Base-by-base conservation (phyloP, 2,888 invertebrate species). In the Oxytorus armatus region DNA sequence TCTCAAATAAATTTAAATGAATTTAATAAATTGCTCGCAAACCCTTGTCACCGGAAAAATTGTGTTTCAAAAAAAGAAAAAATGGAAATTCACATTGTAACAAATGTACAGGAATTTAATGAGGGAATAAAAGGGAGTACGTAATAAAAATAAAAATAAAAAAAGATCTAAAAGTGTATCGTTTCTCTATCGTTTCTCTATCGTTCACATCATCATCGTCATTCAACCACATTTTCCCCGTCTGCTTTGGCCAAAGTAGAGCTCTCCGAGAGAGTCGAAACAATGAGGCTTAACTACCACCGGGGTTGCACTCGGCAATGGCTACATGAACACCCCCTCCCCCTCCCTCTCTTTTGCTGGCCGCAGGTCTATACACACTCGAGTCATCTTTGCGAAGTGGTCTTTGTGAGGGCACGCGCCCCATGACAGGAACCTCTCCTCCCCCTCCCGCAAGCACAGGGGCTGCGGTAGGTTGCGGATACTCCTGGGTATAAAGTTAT, bases 321-420 rank as follows among this genome's bases (percentile, higher is more conserved):
- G 51, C 69, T 66, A 57, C 76, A 61, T 76, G 76, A 63, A 16
- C 23, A n/a, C 49, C 36, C 55, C n/a, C 53, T 4, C 21, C 16
- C 57, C 18, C 42, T 69, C 39, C 14, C 33, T 16, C 39, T 21
- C 36, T n/a, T n/a, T n/a, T n/a, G n/a, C n/a, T 39, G 10, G 14
- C 18, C 49, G 14, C 18, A 10, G 14, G 18, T 49, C 84, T 83
- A 84, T 55, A 57, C 47, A 83, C 86, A 88, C 90, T 90, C 89
- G 89, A 90, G 89, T 89, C 89, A 90, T 90, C 88, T 86, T 85
- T 87, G 55, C 36, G 81, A 86, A 90, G 90, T 86, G 89, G 82
- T 88, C 88, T 90, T 90, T 90, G 90, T 90, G 88, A 89, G 89
- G 88, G 88, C 90, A 90, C 90, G 90, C 89, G 89, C 88, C 90